Evolutionary conservation across 2,888 invertebrate genomes (phyloP), one percentile per base, ranked within the genome.

Genomic region (Harpagoxenus sublaevis): DNA sequence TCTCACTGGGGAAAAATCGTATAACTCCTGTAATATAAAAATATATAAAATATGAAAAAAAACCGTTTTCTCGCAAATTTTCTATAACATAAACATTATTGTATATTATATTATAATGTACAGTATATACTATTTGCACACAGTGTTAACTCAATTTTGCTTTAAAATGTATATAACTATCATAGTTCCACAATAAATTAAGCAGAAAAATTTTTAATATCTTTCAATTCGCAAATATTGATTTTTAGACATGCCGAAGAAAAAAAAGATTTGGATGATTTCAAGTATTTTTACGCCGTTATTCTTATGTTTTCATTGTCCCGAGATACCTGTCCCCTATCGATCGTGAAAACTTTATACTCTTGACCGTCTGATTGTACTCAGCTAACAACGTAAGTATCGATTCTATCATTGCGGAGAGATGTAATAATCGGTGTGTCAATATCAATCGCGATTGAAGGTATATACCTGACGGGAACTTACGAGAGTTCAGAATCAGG

Each of bases 351-450:
- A 65, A 48, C 45, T 74, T 74, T 23, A 60, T 35, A 51, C 65
- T 51, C 23, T 18, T 39, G 35, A 65, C 28, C 66, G 42, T 31
- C 39, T 31, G 62, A 62, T 62, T 75, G 23, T 77, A 65, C 10
- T 23, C 2, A 45, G 66, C 42, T 55, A 55, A 78, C 55, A 53
- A 66, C 18, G 31, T 55, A 55, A 70, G n/a, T 70, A 55, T 70
- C 55, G 70, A 53, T 77, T 65, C 39, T 53, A 28, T 77, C 39
- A 77, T 65, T 39, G 39, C 51, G 28, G 68, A 10, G 15, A 55
- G 42, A 71, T 35, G 60, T 71, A 60, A 79, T 48, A 79, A 79
- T 81, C 79, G 60, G 71, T 60, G 18, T 71, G 73, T 79, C 79
- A 79, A 79, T 79, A 71, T 57, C 71, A 48, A 45, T 35, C 79